phyloP scores from a whole-genome alignment of 2,113 vertebrate species.

The Albula glossodonta region DNA sequence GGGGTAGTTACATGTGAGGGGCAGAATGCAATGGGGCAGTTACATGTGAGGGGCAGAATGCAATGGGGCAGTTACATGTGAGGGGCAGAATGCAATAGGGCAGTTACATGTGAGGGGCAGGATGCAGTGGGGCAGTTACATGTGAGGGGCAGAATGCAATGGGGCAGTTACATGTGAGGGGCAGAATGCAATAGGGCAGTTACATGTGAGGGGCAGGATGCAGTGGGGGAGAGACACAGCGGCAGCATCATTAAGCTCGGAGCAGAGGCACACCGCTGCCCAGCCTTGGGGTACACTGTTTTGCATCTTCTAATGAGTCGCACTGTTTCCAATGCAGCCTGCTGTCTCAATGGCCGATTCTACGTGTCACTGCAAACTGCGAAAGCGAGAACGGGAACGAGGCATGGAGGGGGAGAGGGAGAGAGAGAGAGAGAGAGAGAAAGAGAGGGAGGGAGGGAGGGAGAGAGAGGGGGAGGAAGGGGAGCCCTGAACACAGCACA shows the following conservation, averaged over 20 bases:
- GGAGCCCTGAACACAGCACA: slow-evolving; percentile 12
- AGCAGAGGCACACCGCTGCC: slow-evolving; percentile 10
- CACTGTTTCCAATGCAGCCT: slow-evolving; percentile 30
- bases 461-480: not conserved
- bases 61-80: no score
- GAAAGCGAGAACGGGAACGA: not conserved
- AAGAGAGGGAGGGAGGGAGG: not conserved
- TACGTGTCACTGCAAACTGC: slow-evolving; percentile 29
- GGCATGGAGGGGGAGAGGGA: no score
- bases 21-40: not conserved
- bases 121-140: no score
- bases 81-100: no score
- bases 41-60: not conserved
- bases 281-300: slow-evolving; percentile 29
- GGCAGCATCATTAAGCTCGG: slow-evolving; percentile 13
- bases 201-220: no score
- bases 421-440: not conserved
- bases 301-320: slow-evolving; percentile 35
- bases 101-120: no score
- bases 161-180: no score
- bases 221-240: not conserved
- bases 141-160: no score
- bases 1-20: no score
- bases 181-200: no score
- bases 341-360: slow-evolving; percentile 31